A percentile compares a stretch with the other conserved stretches of the same genome.
Evolutionary conservation across 1,140 invertebrate species (phyloP).

Genomic region (Reticulitermes speratus): DNA sequence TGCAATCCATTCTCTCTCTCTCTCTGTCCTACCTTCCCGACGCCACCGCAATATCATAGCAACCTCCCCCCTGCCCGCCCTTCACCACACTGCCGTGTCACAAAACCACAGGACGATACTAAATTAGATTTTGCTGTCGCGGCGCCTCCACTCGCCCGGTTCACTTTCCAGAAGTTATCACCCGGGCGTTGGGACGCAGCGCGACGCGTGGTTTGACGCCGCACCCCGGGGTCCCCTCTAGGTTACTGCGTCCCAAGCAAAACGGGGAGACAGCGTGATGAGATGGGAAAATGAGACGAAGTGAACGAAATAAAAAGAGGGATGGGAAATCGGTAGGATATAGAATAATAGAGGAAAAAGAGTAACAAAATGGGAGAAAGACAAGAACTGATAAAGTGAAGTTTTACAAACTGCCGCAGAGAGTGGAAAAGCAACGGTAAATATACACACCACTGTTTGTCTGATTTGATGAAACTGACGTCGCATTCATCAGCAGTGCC

Average conservation of each 20-base stretch:
- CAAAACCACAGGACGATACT: constrained; percentile 27
- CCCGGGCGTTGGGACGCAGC: not conserved
- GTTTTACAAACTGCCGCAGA: not conserved
- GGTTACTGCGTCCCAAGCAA: not conserved
- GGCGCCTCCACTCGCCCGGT: constrained; percentile 6
- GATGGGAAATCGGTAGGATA: not conserved
- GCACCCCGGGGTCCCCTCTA: not conserved
- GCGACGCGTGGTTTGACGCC: constrained; percentile 20
- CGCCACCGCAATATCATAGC: constrained; percentile 27
- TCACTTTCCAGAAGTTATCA: constrained; percentile 28
- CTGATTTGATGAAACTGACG: not conserved
- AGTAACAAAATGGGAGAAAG: not conserved
- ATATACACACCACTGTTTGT: not conserved
- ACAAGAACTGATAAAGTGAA: not conserved
- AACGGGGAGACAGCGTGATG: not conserved
- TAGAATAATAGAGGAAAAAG: not conserved
- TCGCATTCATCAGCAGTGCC: not conserved
- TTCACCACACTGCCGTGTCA: not conserved
- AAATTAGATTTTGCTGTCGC: constrained; percentile 27
- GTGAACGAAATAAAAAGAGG: not conserved
- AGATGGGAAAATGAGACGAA: constrained; percentile 9
- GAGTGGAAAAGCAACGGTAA: not conserved
- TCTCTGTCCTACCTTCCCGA: constrained; percentile 1
- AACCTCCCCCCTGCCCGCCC: not conserved
- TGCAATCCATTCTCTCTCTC: constrained; percentile 21